Evolutionary conservation across 2,797 vertebrate species (phyloP), one percentile per base, ranked within the genome.

Genomic region (Platyrinchus mystaceus): DNA sequence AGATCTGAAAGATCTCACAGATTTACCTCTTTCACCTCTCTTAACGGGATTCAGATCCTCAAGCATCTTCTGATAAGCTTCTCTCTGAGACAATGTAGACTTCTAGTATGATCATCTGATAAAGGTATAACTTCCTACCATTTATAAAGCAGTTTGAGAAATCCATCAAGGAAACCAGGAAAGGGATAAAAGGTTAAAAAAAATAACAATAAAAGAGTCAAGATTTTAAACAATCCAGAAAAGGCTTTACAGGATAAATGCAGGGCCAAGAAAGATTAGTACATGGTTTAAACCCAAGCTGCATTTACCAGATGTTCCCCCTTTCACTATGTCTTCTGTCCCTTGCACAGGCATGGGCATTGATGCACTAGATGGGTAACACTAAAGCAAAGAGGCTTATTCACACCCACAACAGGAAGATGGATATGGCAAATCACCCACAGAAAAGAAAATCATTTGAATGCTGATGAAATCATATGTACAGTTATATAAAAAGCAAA

Each of bases 361-460:
- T 62, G 69, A 68, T 36, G 34, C 12, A 87, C 34, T 53, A 64
- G 60, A 70, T 49, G 34, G 52, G 46, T 87, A 84, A 50, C 24
- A 36, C 50, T 43, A 55, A 71, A 84, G 43, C 10, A 68, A 87
- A 74, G 4, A 9, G 55, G 21, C 10, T 92, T 36, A 56, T 68
- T 80, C 68, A 85, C 84, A 89, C 49, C 71, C 87, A 90, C 85
- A 58, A 74, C 53, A 89, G 71, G 64, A 80, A 94, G 81, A 93
- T 8, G 43, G 56, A 91, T 53, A 67, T 3, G 4, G 69, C 89
- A 93, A 92, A 68, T 46, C 71, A 92, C 76, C 62, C 71, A 83
- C 60, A 87, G 49, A 32, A 85, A 83, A 76, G 58, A 26, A 22
- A 87, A 60, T 53, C 49, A 59, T 56, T 79, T 71, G 49, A 83